Conservation (phyloP, 2,888 invertebrate species). For the Schrankia costaestrigalis region DNA sequence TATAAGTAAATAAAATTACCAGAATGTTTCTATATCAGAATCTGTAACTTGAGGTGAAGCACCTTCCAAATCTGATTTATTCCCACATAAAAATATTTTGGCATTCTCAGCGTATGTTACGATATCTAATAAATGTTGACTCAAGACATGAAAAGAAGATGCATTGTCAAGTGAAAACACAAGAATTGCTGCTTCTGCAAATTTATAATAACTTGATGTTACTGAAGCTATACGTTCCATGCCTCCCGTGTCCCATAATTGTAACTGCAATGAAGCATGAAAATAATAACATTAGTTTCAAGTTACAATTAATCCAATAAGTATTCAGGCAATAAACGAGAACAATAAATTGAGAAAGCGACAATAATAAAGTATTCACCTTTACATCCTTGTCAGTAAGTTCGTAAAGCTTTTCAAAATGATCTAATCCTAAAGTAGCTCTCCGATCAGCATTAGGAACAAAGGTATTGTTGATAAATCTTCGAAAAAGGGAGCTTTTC, state of each 20-base stretch:
- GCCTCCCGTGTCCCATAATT: conserved; percentile 98
- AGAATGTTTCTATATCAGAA: conserved; percentile 93
- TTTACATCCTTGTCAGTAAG: conserved; percentile 88
- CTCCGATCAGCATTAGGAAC: conserved; percentile 90
- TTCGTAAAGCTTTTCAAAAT: conserved; percentile 90
- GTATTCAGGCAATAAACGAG: too few relatives aligned
- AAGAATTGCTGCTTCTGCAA: conserved; percentile 95
- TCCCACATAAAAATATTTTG: conserved; percentile 96
- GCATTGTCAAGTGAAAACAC: conserved; percentile 95
- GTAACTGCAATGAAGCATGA: conserved; percentile 83
- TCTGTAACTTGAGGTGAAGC: conserved; percentile 89
- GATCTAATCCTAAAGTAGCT: conserved; percentile 95
- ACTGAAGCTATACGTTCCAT: conserved; percentile 98
- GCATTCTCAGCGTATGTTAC: conserved; percentile 97
- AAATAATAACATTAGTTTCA: conserved; percentile 1
- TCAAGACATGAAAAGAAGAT: conserved; percentile 94
- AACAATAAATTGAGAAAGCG: too few relatives aligned
- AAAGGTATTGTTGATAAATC: conserved; percentile 94
- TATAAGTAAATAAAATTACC: conserved; percentile 64
- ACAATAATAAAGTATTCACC: conserved; percentile 80
- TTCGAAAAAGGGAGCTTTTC: conserved; percentile 94
- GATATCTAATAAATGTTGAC: conserved; percentile 95
- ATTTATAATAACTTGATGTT: conserved; percentile 97
- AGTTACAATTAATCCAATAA: conserved; percentile 8
- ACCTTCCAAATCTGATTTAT: conserved; percentile 91